Base-by-base conservation (phyloP, 2,888 invertebrate species). In the Quadriops clusia region DNA sequence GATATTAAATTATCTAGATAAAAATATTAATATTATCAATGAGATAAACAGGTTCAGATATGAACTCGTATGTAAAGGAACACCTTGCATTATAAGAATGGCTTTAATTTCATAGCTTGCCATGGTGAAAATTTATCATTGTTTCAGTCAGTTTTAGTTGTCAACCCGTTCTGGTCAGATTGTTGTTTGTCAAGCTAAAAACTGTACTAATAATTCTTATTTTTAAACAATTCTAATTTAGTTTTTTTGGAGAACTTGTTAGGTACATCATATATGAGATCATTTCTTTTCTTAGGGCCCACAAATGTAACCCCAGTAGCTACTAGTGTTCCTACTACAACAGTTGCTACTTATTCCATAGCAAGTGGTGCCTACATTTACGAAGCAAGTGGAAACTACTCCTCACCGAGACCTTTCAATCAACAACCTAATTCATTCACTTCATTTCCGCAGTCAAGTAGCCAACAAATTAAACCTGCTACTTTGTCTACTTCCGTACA, bases 331-430 rank as follows among this genome's bases (percentile, higher is more conserved):
- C 45, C 51, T 24, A 48, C 55, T 5, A 50, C 57, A 25, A 50
- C 52, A 4, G 53, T 52, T 4, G 42, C 58, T 4, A 49, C 59
- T 3, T 60, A 59, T 41, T 51, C 58, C 4, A 38, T 60, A 25
- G 47, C 55, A 3, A 48, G 50, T 32, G 53, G 53, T 34, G 44
- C 59, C 14, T 60, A 58, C 36, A 58, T 56, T 41, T 61, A 60
- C 36, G 60, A 60, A 36, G 44, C 54, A n/a, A 38, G 53, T 3
- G 50, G 49, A 15, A 50, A 47, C 33, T 58, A 54, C 41, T 44
- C 54, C 2, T 51, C 55, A 5, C 46, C 53, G 7, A 48, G 57
- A 24, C 43, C 53, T 11, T 55, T 56, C 30, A 41, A 40, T 30
- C 56, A 54, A 39, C 51, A 51, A 30, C 47, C 49, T 27, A 47